Base-by-base conservation (phyloP, 2,888 invertebrate genomes). In the Leuctra nigra region DNA sequence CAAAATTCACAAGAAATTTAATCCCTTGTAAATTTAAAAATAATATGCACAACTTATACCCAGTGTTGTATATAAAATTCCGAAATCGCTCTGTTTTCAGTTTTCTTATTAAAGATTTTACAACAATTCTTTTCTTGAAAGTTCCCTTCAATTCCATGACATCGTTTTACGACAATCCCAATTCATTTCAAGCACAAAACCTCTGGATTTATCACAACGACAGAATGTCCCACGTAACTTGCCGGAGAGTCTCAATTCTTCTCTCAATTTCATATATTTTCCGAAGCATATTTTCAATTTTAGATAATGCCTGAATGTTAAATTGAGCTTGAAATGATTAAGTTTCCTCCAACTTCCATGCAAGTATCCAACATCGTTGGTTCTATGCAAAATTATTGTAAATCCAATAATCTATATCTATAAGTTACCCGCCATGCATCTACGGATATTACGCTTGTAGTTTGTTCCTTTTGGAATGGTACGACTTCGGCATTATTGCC, bases 401-500 rank as follows among this genome's bases (percentile, higher is more conserved):
- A 50, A 50, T 11, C 50, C 50, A 20, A 50, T 50, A 50, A 50
- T 50, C 50, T 50, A 50, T 50, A 33, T 20, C 29, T 29, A 29
- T 29, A 29, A 29, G 7, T 29, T 29, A 29, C 29, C 11, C 29
- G 29, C n/a, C n/a, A n/a, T n/a, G n/a, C n/a, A n/a, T 9, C 20
- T 20, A 18, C 3, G 41, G 20, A 41, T 41, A 41, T 41, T 41
- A 41, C n/a, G n/a, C n/a, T 41, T n/a, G 41, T 18, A 16, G 41
- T 41, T n/a, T 41, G 41, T 41, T 41, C 20, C 18, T 18, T 4
- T 11, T 7, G 20, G 41, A 41, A 41, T 4, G 11, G 41, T 20
- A 29, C 29, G 9, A n/a, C n/a, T n/a, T n/a, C 13, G 35, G 11
- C 22, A 20, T 50, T 50, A 35, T 7, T 33, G 14, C 16, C 50